Evolutionary conservation across 2,113 vertebrate species (phyloP).

Genomic region (Tetraodon nigroviridis): DNA sequence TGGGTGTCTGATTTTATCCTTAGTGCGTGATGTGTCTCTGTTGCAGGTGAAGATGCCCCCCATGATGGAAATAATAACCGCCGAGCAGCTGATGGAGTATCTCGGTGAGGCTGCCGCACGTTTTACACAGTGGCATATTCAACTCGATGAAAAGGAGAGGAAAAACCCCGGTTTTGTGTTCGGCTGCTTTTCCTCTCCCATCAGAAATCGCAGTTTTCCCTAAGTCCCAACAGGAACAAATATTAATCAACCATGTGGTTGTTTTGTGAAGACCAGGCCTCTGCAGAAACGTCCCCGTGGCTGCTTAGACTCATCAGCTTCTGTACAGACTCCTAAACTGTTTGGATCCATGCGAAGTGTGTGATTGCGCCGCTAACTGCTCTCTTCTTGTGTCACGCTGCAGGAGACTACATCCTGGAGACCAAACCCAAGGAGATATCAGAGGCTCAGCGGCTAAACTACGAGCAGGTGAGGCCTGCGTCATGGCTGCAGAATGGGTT

Average conservation of each 20-base stretch:
- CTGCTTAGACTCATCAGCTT: conserved; percentile 2
- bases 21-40: conserved; percentile 7
- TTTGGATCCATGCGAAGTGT: not conserved
- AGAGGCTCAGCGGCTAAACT: conserved; percentile 95
- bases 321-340: not conserved
- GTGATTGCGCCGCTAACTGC: conserved; percentile 6
- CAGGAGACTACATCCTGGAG: conserved; percentile 98
- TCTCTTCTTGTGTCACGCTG: conserved; percentile 45
- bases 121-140: not conserved
- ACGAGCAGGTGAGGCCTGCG: conserved; percentile 87
- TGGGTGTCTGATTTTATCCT: too few species aligned
- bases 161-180: too few species aligned
- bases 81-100: conserved; percentile 98
- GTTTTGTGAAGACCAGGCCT: not conserved
- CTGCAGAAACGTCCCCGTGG: not conserved
- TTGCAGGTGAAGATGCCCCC: conserved; percentile 95
- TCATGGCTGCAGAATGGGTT: conserved; percentile 15
- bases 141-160: not conserved
- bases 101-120: conserved; percentile 80
- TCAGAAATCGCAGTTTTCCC: too few species aligned
- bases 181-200: too few species aligned
- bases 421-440: conserved; percentile 98
- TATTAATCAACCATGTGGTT: too few species aligned
- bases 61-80: conserved; percentile 99
- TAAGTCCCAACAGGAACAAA: too few species aligned